Conservation (phyloP, 1,140 invertebrate genomes). For the Mamestra configurata region DNA sequence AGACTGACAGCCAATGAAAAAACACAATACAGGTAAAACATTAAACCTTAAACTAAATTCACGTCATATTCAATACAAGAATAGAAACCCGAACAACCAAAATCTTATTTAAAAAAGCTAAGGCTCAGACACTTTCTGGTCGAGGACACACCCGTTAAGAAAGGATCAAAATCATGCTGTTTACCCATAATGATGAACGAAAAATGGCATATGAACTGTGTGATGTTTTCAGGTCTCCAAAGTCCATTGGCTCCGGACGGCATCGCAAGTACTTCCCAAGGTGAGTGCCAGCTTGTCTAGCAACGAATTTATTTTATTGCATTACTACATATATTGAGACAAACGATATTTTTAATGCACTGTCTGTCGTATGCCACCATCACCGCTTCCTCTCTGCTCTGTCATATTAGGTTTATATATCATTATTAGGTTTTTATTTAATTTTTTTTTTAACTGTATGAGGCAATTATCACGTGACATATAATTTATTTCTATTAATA, state of each 20-base stretch:
- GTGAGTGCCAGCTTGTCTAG: constrained; percentile 90
- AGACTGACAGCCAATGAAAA: no score
- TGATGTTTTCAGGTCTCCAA: constrained; percentile 80
- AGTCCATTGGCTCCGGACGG: constrained; percentile 88
- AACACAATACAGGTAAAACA: no score
- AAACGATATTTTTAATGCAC: constrained; percentile 88
- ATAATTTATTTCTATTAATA: constrained; percentile 86
- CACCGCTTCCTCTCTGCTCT: constrained; percentile 89
- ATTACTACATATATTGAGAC: constrained; percentile 86
- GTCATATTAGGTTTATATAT: constrained; percentile 88
- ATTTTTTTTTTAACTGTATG: constrained; percentile 83
- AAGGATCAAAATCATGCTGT: no score
- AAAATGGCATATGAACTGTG: constrained; percentile 36
- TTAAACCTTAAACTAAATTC: background rate
- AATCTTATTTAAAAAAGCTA: no score
- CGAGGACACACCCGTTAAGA: no score
- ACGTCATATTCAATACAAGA: no score
- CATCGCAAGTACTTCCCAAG: constrained; percentile 94
- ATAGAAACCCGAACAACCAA: no score
- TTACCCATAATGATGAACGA: background rate
- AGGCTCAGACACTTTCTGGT: no score
- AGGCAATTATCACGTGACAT: constrained; percentile 87
- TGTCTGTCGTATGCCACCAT: constrained; percentile 89
- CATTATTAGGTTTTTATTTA: constrained; percentile 83
- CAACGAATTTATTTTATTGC: constrained; percentile 86